Conservation (phyloP, 1,140 invertebrate genomes). For the Apocrypta bakeri region DNA sequence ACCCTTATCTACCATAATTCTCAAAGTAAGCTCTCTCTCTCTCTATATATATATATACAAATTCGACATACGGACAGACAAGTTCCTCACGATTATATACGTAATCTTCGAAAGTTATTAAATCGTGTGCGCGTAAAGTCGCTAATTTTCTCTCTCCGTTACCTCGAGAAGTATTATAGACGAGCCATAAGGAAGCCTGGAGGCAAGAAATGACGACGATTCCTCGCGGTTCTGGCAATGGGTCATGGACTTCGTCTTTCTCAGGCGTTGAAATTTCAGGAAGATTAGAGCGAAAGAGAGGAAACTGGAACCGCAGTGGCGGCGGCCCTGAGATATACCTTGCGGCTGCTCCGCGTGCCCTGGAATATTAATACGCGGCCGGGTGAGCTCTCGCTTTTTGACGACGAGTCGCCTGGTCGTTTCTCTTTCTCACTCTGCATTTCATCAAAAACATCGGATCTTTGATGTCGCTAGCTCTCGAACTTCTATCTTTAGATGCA, state of each 20-base stretch:
- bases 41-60: too few relatives aligned
- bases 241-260: conserved; percentile 12
- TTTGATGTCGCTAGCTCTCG: conserved; percentile 24
- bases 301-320: conserved; percentile 17
- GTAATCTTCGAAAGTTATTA: conserved; percentile 31
- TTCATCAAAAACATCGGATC: conserved; percentile 41
- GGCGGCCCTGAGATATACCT: conserved; percentile 7
- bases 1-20: too few relatives aligned
- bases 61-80: too few relatives aligned
- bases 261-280: conserved; percentile 16
- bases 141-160: not conserved
- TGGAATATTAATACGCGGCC: conserved; percentile 37
- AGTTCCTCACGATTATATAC: not conserved
- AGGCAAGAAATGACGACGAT: conserved; percentile 9
- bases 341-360: conserved; percentile 28
- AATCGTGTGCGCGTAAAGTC: not conserved
- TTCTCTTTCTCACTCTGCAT: not conserved
- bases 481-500: not conserved
- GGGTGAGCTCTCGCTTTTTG: too few relatives aligned
- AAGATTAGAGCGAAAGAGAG: conserved; percentile 14
- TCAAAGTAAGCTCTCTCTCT: too few relatives aligned
- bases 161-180: not conserved
- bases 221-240: conserved; percentile 29
- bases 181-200: not conserved
- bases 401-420: too few relatives aligned